Conservation (phyloP, 1,140 invertebrate genomes). For the Habropoda laboriosa region DNA sequence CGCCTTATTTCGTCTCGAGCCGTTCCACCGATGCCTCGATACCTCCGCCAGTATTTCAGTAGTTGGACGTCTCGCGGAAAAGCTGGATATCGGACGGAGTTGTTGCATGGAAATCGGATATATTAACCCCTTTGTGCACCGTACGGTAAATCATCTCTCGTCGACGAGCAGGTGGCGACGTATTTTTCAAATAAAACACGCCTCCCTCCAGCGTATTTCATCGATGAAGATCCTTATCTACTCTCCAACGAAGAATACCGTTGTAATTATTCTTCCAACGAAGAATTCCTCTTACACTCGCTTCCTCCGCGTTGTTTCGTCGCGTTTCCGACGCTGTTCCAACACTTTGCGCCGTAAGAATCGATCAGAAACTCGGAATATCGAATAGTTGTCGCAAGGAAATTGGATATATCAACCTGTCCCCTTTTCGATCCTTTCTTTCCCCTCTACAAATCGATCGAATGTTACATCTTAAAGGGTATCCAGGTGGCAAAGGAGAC, state of each 20-base stretch:
- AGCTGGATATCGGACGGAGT: not conserved
- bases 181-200: no score
- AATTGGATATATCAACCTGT: slow-evolving; percentile 20
- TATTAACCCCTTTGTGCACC: slow-evolving; percentile 18
- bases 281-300: not conserved
- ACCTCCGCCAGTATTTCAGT: not conserved
- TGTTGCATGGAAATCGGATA: slow-evolving; percentile 13
- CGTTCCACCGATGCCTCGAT: no score
- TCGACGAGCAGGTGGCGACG: not conserved
- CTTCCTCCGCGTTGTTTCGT: not conserved
- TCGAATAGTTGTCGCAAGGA: slow-evolving; percentile 23
- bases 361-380: not conserved
- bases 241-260: not conserved
- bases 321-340: not conserved
- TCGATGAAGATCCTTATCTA: not conserved
- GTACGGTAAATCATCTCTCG: slow-evolving; percentile 3
- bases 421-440: no score
- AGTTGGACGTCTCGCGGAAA: not conserved
- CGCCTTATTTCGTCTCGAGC: not conserved
- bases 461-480: not conserved
- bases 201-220: not conserved
- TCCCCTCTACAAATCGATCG: no score
- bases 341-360: not conserved
- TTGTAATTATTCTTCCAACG: slow-evolving; percentile 3
- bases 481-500: not conserved